These are phyloP conservation scores for Hylia prasina DNA, from an alignment of 2,113 vertebrate species.

Conservation along the genomic window DNA sequence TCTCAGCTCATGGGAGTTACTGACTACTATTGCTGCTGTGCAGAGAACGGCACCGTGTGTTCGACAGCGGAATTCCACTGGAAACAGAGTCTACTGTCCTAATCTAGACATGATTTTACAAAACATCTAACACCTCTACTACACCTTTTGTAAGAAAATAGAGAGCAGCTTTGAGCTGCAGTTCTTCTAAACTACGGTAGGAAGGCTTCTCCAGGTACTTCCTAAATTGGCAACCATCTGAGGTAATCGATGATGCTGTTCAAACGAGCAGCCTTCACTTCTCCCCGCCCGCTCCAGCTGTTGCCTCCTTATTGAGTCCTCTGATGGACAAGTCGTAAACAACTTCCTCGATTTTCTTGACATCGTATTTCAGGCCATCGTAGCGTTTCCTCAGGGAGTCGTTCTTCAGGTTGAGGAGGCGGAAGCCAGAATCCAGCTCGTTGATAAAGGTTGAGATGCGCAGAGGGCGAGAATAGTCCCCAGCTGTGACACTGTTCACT, in stretches of 20 bases:
- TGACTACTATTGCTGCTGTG: not conserved
- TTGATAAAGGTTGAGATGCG: conserved; percentile 97
- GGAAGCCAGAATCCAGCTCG: conserved; percentile 95
- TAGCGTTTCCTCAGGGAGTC: conserved; percentile 97
- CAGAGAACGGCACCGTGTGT: not conserved
- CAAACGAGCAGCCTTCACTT: conserved; percentile 63
- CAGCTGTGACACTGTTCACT: conserved; percentile 95
- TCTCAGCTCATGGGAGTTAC: not conserved
- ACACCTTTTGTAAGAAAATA: conserved; percentile 67
- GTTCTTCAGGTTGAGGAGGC: conserved; percentile 96
- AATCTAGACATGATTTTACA: conserved; percentile 10
- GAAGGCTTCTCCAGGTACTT: conserved; percentile 33
- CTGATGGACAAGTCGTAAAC: conserved; percentile 96
- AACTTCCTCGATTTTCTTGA: conserved; percentile 98
- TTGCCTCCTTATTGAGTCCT: conserved; percentile 85
- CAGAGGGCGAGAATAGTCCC: conserved; percentile 90
- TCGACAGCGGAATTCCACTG: not conserved
- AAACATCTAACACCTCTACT: conserved; percentile 49
- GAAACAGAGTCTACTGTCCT: not conserved
- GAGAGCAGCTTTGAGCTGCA: conserved; percentile 59
- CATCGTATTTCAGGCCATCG: conserved; percentile 95
- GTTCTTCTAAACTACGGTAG: conserved; percentile 62
- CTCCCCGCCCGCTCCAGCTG: conserved; percentile 60
- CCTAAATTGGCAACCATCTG: conserved; percentile 53
- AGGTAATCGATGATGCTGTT: conserved; percentile 14